Percentiles rank a stretch among this genome's conserved stretches.
phyloP scores from a whole-genome alignment of 2,888 invertebrate genomes.

The Acanthosoma haemorrhoidale region DNA sequence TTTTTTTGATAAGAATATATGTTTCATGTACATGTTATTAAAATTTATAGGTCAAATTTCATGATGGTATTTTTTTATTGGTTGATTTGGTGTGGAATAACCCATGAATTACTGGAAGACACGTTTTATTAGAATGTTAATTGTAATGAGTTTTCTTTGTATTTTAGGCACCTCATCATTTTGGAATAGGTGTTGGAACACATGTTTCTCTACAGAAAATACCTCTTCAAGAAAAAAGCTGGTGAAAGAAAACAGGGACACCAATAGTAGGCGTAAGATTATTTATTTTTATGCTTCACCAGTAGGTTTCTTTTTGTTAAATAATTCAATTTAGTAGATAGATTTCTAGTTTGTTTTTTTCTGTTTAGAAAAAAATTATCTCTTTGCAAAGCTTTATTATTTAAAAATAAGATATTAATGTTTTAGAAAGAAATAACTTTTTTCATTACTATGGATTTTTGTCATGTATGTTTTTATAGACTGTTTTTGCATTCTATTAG shows the following conservation, averaged over 20 bases:
- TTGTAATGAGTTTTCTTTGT: not conserved
- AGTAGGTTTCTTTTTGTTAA: not conserved
- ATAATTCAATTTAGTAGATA: not conserved
- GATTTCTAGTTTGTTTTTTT: too few species aligned
- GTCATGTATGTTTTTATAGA: not conserved
- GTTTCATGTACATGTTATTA: too few species aligned
- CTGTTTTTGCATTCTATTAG: not conserved
- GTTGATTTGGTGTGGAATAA: too few species aligned
- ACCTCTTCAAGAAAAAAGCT: not conserved
- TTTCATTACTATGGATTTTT: not conserved
- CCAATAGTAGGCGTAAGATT: conserved; percentile 1
- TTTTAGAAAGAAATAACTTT: not conserved
- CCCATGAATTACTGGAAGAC: not conserved
- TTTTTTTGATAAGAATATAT: too few species aligned
- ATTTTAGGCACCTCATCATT: not conserved
- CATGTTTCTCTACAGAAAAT: not conserved
- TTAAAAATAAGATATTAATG: not conserved
- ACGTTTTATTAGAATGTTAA: not conserved
- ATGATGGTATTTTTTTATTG: too few species aligned
- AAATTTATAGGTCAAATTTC: too few species aligned
- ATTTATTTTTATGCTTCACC: not conserved
- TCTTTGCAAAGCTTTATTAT: not conserved
- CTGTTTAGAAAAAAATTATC: not conserved
- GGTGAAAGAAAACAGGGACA: not conserved
- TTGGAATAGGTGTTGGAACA: conserved; percentile 9